Evolutionary conservation across 1,140 invertebrate genomes (phyloP), one percentile per base, ranked within the genome.

Genomic region (Hycleus cichorii): DNA sequence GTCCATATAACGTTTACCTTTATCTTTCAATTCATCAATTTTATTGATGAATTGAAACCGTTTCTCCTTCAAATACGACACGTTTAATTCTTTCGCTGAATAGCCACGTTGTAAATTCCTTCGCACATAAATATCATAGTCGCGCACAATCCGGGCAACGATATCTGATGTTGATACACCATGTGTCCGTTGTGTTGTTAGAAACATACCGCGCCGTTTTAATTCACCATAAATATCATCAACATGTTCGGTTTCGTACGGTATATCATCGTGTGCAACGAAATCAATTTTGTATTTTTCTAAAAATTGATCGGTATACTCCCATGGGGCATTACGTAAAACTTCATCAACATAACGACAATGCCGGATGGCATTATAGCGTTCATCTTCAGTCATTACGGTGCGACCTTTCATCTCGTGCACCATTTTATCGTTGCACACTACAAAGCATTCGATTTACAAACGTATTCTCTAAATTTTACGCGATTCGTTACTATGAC

Each of bases 321-420:
- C 84, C 96, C 97, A 99, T 0, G 97, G 97, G 9, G 95, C 94
- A 76, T 96, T 88, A 61, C 84, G 78, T 0, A 97, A 83, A 25
- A 99, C 87, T 83, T 99, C 97, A 78, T 99, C 97, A 4, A 99
- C 96, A 75, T 99, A 99, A 69, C 97, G 85, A 79, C 97, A 99
- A 79, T 99, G 97, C 58, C 93, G 79, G 2, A 99, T 87, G n/a
- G 90, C 93, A 75, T 98, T 95, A 72, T 98, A 98, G 51, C 97
- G 81, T 77, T 98, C 97, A 27, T 80, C 77, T 73, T 97, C 96
- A 27, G 86, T 91, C 90, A 98, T 97, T 0, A 99, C 97, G 3
- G 97, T 99, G 60, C 91, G 82, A 6, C 97, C 97, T 78, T 99
- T 99, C 72, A 88, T 86, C 59, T 80, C 81, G 75, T 95, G 90